A percentile compares a stretch with the other conserved stretches of the same genome.
phyloP scores from a whole-genome alignment of 2,888 invertebrate species.

The Lydus trimaculatus region DNA sequence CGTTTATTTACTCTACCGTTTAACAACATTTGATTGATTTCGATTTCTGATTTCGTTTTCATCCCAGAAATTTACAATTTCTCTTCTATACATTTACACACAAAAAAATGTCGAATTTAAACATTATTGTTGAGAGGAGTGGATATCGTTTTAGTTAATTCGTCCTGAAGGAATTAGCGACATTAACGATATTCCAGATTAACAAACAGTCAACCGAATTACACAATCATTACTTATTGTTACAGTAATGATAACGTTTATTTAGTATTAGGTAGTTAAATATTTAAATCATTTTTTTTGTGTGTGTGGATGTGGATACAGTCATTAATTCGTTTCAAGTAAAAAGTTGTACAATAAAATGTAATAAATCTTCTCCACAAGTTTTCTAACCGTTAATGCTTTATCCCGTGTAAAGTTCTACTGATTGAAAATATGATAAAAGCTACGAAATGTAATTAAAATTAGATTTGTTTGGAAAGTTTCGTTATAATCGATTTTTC shows the following conservation, averaged over 20 bases:
- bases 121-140: neutral
- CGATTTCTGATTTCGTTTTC: neutral
- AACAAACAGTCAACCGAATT: neutral
- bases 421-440: neutral
- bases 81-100: too few relatives aligned
- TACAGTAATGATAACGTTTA: neutral
- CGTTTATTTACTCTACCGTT: neutral
- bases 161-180: neutral
- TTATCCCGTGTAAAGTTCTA: neutral
- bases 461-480: neutral
- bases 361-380: neutral
- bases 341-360: neutral
- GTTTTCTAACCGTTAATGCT: neutral
- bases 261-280: neutral
- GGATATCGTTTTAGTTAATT: neutral
- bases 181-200: neutral
- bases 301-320: neutral
- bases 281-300: neutral
- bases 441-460: neutral
- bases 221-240: neutral
- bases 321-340: neutral
- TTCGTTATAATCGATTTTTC: neutral
- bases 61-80: too few relatives aligned
- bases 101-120: neutral
- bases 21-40: neutral